These are phyloP conservation scores for Cerastoderma edule DNA, from an alignment of 2,888 invertebrate genomes.

Conservation along the genomic window DNA sequence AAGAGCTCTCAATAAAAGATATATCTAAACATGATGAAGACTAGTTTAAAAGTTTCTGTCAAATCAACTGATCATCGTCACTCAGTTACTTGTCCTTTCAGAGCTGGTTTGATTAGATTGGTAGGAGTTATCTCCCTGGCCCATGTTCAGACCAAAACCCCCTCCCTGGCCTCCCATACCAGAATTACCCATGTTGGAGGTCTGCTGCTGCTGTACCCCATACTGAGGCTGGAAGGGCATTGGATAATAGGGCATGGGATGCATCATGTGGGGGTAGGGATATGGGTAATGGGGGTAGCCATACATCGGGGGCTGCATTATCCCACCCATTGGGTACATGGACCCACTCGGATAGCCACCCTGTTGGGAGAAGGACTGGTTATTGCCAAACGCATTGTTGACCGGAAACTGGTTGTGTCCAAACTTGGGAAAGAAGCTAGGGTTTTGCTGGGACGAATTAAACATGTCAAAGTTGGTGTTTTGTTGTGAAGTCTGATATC, in stretches of 20 bases:
- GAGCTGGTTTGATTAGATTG: conserved; percentile 15
- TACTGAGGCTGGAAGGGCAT: conserved; percentile 61
- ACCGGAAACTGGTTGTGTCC: conserved; percentile 39
- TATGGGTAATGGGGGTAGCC: conserved; percentile 60
- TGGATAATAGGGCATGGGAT: conserved; percentile 56
- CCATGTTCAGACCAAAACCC: conserved; percentile 31
- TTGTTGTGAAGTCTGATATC: conserved; percentile 35
- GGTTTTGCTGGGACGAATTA: conserved; percentile 31
- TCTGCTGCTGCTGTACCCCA: conserved; percentile 35
- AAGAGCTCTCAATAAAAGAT: no score
- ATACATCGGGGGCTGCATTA: conserved; percentile 68
- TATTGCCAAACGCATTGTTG: conserved; percentile 42
- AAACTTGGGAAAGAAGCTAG: conserved; percentile 48
- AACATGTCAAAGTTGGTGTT: conserved; percentile 56
- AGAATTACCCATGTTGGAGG: conserved; percentile 13
- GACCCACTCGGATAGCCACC: conserved; percentile 47
- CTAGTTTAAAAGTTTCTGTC: no score
- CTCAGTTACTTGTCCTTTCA: conserved; percentile 12
- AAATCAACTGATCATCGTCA: no score
- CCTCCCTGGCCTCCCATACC: conserved; percentile 10
- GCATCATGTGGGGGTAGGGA: conserved; percentile 52
- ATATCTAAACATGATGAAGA: no score
- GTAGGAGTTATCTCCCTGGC: conserved; percentile 36
- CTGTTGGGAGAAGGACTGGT: conserved; percentile 48
- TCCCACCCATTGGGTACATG: conserved; percentile 67